Conservation (phyloP, 2,113 vertebrate genomes). For the Chauna torquata region DNA sequence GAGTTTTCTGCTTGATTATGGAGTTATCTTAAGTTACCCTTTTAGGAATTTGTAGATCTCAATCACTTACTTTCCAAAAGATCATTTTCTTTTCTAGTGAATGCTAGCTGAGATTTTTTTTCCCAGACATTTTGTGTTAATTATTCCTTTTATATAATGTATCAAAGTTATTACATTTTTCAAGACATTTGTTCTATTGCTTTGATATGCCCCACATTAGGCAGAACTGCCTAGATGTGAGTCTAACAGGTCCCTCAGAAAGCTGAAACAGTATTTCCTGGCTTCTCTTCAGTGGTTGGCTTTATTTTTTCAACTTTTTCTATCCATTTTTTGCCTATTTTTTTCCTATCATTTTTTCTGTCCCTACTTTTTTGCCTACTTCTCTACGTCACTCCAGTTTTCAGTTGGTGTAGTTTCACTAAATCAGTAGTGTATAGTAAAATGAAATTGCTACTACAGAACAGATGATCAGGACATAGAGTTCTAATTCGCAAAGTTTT, state of each 20-base stretch:
- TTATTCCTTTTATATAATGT: constrained; percentile 25
- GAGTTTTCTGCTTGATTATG: background rate
- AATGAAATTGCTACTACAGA: background rate
- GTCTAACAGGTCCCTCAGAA: background rate
- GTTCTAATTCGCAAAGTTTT: background rate
- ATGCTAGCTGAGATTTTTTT: background rate
- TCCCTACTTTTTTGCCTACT: background rate
- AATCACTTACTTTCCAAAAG: constrained; percentile 13
- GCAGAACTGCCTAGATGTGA: background rate
- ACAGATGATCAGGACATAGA: background rate
- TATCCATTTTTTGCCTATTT: background rate
- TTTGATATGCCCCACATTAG: background rate
- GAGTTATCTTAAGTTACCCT: background rate
- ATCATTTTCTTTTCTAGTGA: background rate
- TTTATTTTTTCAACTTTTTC: background rate
- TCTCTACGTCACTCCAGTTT: background rate
- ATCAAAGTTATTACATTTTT: background rate
- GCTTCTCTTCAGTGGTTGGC: background rate
- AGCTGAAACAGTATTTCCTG: background rate
- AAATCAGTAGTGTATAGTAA: background rate
- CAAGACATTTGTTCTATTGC: background rate
- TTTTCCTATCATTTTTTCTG: background rate
- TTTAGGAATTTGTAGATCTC: constrained; percentile 14
- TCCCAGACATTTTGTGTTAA: background rate
- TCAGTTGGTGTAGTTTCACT: background rate